Evolutionary conservation across 1,140 invertebrate species (phyloP).

Genomic region (Harlomillsia oculata): DNA sequence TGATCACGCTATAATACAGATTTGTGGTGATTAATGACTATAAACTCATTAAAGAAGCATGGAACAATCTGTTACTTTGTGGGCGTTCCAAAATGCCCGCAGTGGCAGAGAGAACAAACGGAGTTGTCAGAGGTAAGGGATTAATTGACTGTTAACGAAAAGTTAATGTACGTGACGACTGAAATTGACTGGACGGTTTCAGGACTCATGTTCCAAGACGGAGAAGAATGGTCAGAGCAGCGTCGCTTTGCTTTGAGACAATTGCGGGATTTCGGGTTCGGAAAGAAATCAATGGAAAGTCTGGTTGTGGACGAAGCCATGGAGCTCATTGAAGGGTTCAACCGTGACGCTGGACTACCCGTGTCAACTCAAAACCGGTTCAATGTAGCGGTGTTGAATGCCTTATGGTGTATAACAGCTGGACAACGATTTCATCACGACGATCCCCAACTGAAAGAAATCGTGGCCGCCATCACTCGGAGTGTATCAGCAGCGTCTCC

Average conservation of each 20-base stretch:
- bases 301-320: conserved; percentile 36
- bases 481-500: no score
- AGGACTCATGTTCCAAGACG: conserved; percentile 19
- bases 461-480: conserved; percentile 10
- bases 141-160: not conserved
- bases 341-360: conserved; percentile 12
- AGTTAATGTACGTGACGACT: no score
- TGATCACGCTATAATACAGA: not conserved
- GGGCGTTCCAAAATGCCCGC: conserved; percentile 13
- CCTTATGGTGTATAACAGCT: conserved; percentile 75
- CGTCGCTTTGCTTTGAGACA: conserved; percentile 18
- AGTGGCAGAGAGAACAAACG: conserved; percentile 11
- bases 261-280: conserved; percentile 41
- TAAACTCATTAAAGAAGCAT: conserved; percentile 16
- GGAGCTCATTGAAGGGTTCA: conserved; percentile 16
- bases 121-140: conserved; percentile 10
- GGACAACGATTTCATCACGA: conserved; percentile 50
- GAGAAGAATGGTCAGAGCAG: conserved; percentile 20
- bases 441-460: conserved; percentile 34
- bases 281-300: conserved; percentile 40
- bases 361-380: conserved; percentile 30
- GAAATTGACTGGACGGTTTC: no score
- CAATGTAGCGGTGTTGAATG: conserved; percentile 55
- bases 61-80: conserved; percentile 10
- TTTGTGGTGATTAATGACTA: conserved; percentile 12